Conservation (phyloP, 2,888 invertebrate genomes). For the Lathronympha strigana region DNA sequence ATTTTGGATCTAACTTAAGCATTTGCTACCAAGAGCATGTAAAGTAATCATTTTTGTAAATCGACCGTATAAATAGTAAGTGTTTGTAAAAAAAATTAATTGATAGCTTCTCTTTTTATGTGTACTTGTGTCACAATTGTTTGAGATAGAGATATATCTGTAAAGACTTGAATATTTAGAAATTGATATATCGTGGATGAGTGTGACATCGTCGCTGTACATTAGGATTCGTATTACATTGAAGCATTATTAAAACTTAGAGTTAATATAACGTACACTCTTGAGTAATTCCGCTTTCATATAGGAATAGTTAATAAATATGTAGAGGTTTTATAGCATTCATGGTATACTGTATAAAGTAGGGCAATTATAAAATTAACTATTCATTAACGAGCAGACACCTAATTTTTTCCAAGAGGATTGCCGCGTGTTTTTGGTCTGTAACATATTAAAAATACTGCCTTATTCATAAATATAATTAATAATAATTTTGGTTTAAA, state of each 20-base stretch:
- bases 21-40: conserved; percentile 38
- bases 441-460: background rate
- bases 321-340: conserved; percentile 42
- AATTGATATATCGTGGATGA: conserved; percentile 32
- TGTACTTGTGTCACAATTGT: conserved; percentile 34
- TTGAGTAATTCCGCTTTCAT: conserved; percentile 41
- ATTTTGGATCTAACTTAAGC: conserved; percentile 18
- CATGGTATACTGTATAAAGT: conserved; percentile 40
- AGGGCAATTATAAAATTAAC: conserved; percentile 28
- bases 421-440: background rate
- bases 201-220: conserved; percentile 39
- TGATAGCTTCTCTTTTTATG: conserved; percentile 41
- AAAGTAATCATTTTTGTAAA: conserved; percentile 43
- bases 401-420: background rate
- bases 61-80: conserved; percentile 41
- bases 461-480: conserved; percentile 4
- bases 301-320: conserved; percentile 38
- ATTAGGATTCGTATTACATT: conserved; percentile 38
- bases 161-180: conserved; percentile 31
- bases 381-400: conserved; percentile 10
- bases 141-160: conserved; percentile 32
- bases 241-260: conserved; percentile 38
- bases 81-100: conserved; percentile 42
- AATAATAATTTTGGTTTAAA: background rate
- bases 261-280: conserved; percentile 36